Conservation (phyloP, 2,888 invertebrate species). For the Notocelia uddmanniana region DNA sequence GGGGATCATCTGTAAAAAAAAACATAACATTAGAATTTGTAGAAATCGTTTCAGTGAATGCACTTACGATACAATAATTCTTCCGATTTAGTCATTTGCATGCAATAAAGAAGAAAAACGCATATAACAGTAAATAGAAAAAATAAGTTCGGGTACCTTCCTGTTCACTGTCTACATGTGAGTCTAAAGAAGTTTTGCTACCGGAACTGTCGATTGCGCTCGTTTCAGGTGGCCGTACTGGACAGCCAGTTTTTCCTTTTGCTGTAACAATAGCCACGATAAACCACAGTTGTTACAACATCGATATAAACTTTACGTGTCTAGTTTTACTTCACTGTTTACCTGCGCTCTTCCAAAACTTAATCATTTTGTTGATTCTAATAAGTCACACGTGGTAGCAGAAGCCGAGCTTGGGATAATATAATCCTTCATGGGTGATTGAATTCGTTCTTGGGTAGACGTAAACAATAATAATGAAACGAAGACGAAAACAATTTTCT, state of each 20-base stretch:
- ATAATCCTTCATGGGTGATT: conserved; percentile 59
- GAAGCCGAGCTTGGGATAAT: conserved; percentile 52
- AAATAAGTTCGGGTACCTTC: conserved; percentile 63
- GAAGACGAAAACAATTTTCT: conserved; percentile 66
- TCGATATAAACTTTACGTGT: conserved; percentile 43
- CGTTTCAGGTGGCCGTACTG: conserved; percentile 79
- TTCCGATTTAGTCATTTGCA: no score
- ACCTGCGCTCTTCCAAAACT: conserved; percentile 92
- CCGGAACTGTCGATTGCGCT: conserved; percentile 54
- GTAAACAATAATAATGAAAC: conserved; percentile 69
- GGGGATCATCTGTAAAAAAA: conserved; percentile 67
- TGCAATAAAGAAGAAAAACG: background rate
- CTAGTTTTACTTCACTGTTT: conserved; percentile 53
- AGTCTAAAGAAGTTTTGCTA: conserved; percentile 61
- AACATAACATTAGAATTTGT: background rate
- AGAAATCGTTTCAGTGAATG: background rate
- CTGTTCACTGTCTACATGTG: conserved; percentile 63
- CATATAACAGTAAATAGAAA: conserved; percentile 1
- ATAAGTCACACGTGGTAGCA: conserved; percentile 52
- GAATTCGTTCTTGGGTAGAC: conserved; percentile 57
- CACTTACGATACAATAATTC: background rate
- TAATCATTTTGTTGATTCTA: conserved; percentile 86
- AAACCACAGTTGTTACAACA: conserved; percentile 42
- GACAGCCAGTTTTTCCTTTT: conserved; percentile 82
- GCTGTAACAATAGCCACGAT: conserved; percentile 63